Conservation (phyloP, 2,797 vertebrate species). For the Lophotriccus pileatus region DNA sequence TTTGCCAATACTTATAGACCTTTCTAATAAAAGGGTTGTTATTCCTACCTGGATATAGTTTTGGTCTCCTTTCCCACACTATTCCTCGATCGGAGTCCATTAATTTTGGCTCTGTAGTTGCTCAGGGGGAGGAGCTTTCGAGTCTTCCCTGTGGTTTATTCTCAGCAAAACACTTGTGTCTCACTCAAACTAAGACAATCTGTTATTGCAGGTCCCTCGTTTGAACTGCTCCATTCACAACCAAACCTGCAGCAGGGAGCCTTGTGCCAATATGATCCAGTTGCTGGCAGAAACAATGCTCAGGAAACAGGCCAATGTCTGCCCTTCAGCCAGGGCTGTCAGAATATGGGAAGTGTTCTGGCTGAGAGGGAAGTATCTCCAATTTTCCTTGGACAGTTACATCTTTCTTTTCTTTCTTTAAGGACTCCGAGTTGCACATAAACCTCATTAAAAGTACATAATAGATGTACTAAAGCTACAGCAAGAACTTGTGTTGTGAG, state of each 20-base stretch:
- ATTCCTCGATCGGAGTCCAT: no score
- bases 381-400: not conserved
- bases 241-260: accelerated
- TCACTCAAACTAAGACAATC: no score
- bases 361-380: not conserved
- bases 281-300: not conserved
- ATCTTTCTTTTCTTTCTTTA: not conserved
- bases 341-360: not conserved
- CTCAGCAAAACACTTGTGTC: no score
- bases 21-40: no score
- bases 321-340: not conserved
- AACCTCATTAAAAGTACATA: not conserved
- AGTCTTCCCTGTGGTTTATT: no score
- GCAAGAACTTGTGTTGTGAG: not conserved
- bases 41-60: no score
- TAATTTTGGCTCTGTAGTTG: no score
- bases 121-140: no score
- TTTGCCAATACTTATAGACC: no score
- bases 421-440: not conserved
- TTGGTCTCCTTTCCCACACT: no score
- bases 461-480: not conserved
- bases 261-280: not conserved
- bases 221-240: not conserved
- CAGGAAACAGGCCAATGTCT: not conserved
- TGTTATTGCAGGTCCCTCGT: no score